A percentile compares a stretch with the other conserved stretches of the same genome.
These are phyloP conservation scores for Atractosteus spatula DNA, from an alignment of 2,113 vertebrate species.

Conservation along the genomic window DNA sequence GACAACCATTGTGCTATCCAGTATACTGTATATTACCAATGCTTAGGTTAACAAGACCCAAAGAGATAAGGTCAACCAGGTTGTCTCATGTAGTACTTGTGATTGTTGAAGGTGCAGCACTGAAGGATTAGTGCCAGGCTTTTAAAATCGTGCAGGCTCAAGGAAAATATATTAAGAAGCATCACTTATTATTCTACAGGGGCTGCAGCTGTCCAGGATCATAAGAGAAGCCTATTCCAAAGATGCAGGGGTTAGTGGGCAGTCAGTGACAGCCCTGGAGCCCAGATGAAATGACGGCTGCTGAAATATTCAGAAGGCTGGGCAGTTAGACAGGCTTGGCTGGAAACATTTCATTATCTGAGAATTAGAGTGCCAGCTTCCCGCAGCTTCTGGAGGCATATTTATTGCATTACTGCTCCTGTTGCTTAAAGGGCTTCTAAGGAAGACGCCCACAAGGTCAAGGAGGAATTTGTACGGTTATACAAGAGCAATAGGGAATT, in stretches of 20 bases:
- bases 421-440: not conserved
- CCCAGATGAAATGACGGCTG: constrained; percentile 33
- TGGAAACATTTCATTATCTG: constrained; percentile 53
- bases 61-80: no score
- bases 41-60: no score
- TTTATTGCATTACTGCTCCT: not conserved
- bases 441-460: not conserved
- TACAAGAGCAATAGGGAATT: not conserved
- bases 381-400: not conserved
- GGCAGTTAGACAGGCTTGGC: constrained; percentile 35
- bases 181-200: not conserved
- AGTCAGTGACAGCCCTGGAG: not conserved
- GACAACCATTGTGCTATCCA: no score
- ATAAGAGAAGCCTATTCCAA: constrained; percentile 41
- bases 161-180: no score
- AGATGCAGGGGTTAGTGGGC: constrained; percentile 35
- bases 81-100: no score
- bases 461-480: not conserved
- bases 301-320: constrained; percentile 38
- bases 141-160: no score
- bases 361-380: constrained; percentile 28
- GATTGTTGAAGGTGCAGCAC: no score
- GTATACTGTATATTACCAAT: no score
- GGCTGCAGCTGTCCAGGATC: constrained; percentile 29
- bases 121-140: no score